phyloP scores from a whole-genome alignment of 2,113 vertebrate genomes.

The Vanacampus margaritifer region DNA sequence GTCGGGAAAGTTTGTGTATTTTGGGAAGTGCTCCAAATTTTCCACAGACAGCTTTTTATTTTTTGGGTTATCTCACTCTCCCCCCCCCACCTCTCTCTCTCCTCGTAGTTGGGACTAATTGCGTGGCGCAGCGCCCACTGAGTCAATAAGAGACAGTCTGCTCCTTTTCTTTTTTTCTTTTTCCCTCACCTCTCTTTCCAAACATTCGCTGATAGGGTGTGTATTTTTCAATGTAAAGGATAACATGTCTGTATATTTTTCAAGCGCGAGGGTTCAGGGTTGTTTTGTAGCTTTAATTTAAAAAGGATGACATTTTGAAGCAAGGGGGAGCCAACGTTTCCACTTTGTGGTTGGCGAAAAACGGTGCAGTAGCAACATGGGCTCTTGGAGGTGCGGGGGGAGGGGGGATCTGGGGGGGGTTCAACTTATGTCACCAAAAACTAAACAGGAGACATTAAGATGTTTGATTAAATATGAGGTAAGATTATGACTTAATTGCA shows the following conservation, averaged over 20 bases:
- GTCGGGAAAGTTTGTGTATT: slow-evolving; percentile 65
- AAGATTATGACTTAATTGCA: slow-evolving; percentile 37
- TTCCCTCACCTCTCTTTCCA: slow-evolving; percentile 57
- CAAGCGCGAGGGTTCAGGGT: slow-evolving; percentile 39
- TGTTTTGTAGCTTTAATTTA: slow-evolving; percentile 62
- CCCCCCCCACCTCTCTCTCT: slow-evolving; percentile 36
- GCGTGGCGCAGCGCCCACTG: slow-evolving; percentile 48
- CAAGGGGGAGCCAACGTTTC: slow-evolving; percentile 47
- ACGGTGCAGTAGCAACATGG: slow-evolving; percentile 32
- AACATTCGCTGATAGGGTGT: slow-evolving; percentile 66
- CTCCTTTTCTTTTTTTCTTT: slow-evolving; percentile 41
- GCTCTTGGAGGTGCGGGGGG: slow-evolving; percentile 13
- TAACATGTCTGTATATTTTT: slow-evolving; percentile 75
- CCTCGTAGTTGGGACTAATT: slow-evolving; percentile 64
- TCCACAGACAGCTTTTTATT: slow-evolving; percentile 72
- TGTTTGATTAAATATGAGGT: slow-evolving; percentile 52
- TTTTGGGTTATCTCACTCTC: slow-evolving; percentile 68
- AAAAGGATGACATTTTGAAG: slow-evolving; percentile 59
- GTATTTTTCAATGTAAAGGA: slow-evolving; percentile 68
- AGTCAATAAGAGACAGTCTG: slow-evolving; percentile 61
- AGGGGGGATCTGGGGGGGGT: slow-evolving; percentile 26
- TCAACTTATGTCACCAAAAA: slow-evolving; percentile 37
- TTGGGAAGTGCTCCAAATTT: slow-evolving; percentile 73
- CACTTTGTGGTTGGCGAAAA: slow-evolving; percentile 53
- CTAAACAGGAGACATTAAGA: slow-evolving; percentile 49